A percentile compares a stretch with the other conserved stretches of the same genome.
phyloP scores from a whole-genome alignment of 1,140 invertebrate species.

The Calephelis virginiensis region DNA sequence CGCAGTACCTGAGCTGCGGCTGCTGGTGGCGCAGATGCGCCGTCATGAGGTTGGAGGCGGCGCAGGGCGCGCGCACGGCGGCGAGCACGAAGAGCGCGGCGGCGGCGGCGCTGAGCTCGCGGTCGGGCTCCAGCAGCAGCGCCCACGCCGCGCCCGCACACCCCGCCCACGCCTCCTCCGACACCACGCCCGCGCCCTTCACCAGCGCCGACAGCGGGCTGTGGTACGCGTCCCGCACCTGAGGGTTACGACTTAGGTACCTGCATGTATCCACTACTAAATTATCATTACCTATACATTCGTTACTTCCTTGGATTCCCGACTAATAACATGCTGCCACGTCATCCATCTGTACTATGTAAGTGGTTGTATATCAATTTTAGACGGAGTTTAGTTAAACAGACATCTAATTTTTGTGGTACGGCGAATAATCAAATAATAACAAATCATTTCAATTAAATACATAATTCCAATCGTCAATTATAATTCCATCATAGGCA shows the following conservation, averaged over 20 bases:
- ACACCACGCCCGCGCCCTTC: slow-evolving; percentile 94
- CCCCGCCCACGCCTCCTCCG: slow-evolving; percentile 92
- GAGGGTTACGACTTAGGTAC: slow-evolving; percentile 43
- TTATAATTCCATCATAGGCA: too few relatives aligned
- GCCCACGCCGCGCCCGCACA: slow-evolving; percentile 96
- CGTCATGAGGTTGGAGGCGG: slow-evolving; percentile 93
- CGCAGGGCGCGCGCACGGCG: slow-evolving; percentile 92
- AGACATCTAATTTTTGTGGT: neutral
- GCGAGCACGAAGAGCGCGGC: slow-evolving; percentile 95
- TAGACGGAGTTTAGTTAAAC: too few relatives aligned
- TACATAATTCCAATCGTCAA: neutral
- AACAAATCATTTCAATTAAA: slow-evolving; percentile 5
- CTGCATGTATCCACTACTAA: neutral
- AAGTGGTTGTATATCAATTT: too few relatives aligned
- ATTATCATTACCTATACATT: too few relatives aligned
- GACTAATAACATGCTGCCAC: too few relatives aligned
- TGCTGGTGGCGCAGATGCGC: slow-evolving; percentile 88
- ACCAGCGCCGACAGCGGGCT: slow-evolving; percentile 92
- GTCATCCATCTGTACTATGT: too few relatives aligned
- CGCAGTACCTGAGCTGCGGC: slow-evolving; percentile 79
- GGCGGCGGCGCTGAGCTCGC: slow-evolving; percentile 87
- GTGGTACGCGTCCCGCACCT: slow-evolving; percentile 93
- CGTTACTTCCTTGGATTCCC: too few relatives aligned
- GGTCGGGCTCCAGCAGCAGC: slow-evolving; percentile 89
- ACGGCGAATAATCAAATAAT: neutral